A percentile compares a stretch with the other conserved stretches of the same genome.
These are phyloP conservation scores for Chaetops frenatus DNA, from an alignment of 2,113 vertebrate genomes.

Conservation along the genomic window DNA sequence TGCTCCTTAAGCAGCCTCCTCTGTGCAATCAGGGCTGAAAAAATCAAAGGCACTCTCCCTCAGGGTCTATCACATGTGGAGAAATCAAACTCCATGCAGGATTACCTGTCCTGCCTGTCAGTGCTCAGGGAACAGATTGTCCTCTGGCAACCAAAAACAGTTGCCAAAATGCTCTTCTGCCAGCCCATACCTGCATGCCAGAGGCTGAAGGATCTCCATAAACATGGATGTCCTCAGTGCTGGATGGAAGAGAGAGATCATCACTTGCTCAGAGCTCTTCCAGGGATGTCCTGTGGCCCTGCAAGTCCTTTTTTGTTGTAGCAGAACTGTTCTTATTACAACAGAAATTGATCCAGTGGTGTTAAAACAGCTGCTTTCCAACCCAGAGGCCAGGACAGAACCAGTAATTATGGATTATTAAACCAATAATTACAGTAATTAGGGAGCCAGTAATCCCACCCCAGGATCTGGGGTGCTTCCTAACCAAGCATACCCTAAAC, in stretches of 20 bases:
- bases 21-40: neutral
- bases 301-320: neutral
- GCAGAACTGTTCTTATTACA: neutral
- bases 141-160: neutral
- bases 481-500: neutral
- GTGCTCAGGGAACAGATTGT: neutral
- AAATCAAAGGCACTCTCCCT: neutral
- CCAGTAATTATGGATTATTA: neutral
- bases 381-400: neutral
- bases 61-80: neutral
- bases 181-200: neutral
- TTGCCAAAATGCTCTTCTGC: neutral
- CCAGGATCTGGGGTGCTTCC: neutral
- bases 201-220: neutral
- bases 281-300: neutral
- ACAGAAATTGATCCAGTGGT: rapidly evolving
- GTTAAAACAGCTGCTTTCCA: neutral
- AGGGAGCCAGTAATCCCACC: neutral
- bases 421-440: neutral
- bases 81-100: neutral
- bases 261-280: neutral
- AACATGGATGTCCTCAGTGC: neutral
- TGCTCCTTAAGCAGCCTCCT: neutral
- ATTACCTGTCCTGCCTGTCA: neutral
- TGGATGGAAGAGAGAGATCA: neutral